These are phyloP conservation scores for Tortricodes alternella DNA, from an alignment of 2,888 invertebrate genomes.

Conservation along the genomic window DNA sequence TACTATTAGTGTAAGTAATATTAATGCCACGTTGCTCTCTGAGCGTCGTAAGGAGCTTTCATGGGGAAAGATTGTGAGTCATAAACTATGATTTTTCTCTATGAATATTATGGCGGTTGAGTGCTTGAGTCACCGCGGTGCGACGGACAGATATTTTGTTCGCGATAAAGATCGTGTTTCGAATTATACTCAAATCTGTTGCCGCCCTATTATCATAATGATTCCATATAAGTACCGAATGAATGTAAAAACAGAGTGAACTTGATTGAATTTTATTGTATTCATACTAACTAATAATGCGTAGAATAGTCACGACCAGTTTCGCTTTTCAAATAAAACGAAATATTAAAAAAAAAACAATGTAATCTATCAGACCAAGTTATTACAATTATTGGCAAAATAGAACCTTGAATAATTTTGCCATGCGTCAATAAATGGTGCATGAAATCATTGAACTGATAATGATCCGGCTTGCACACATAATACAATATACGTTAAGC, in stretches of 20 bases:
- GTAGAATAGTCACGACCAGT: too few relatives aligned
- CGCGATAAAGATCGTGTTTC: neutral
- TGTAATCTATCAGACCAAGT: too few relatives aligned
- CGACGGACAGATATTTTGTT: neutral
- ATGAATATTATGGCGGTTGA: conserved; percentile 69
- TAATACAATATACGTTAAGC: too few relatives aligned
- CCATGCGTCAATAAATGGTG: neutral
- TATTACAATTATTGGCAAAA: too few relatives aligned
- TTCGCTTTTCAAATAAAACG: too few relatives aligned
- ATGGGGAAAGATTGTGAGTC: conserved; percentile 63
- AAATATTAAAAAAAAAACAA: neutral
- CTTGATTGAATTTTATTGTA: too few relatives aligned
- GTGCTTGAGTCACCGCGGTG: conserved; percentile 51
- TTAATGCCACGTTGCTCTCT: conserved; percentile 54
- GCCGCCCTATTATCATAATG: neutral
- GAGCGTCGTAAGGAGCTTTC: conserved; percentile 63
- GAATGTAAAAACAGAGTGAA: too few relatives aligned
- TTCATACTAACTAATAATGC: too few relatives aligned
- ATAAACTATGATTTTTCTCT: conserved; percentile 77
- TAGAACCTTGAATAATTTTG: neutral
- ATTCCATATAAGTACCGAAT: too few relatives aligned
- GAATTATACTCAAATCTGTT: too few relatives aligned
- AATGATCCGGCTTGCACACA: neutral
- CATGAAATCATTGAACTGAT: neutral
- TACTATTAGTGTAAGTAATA: conserved; percentile 69